These are phyloP conservation scores for Enteromius fasciolatus DNA, from an alignment of 2,797 vertebrate species.

Conservation along the genomic window DNA sequence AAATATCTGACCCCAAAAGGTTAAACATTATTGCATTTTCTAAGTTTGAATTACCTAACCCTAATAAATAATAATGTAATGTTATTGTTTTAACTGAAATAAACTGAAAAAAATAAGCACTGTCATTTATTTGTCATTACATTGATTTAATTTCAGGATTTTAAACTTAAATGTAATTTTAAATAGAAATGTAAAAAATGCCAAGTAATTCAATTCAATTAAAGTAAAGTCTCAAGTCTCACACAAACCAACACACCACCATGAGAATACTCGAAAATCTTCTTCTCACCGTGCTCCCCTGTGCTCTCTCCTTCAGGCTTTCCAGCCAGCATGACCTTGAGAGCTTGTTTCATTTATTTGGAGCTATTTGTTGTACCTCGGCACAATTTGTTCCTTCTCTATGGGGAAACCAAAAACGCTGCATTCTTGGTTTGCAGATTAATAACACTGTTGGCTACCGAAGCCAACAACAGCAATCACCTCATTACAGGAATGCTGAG, in stretches of 20 bases:
- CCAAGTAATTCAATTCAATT: not conserved
- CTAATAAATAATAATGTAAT: not conserved
- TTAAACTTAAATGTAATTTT: no score
- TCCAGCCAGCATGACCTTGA: constrained; percentile 34
- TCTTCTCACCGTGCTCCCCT: constrained; percentile 40
- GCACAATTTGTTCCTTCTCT: constrained; percentile 36
- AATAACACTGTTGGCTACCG: constrained; percentile 30
- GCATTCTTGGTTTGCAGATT: constrained; percentile 45
- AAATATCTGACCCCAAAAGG: not conserved
- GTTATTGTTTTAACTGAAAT: not conserved
- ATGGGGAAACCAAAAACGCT: constrained; percentile 26
- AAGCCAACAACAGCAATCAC: constrained; percentile 33
- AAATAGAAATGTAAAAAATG: not conserved
- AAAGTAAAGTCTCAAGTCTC: not conserved
- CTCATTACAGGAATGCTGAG: constrained; percentile 31
- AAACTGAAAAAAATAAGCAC: not conserved
- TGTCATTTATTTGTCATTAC: not conserved
- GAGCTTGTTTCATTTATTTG: constrained; percentile 51
- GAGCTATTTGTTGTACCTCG: constrained; percentile 42
- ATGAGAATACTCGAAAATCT: constrained; percentile 43
- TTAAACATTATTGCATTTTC: not conserved
- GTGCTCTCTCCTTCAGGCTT: constrained; percentile 6
- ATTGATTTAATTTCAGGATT: not conserved
- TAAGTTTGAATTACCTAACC: not conserved
- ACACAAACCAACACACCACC: constrained; percentile 38